Percentiles rank a stretch among this genome's conserved stretches.
Evolutionary conservation across 2,888 invertebrate genomes (phyloP).

Genomic region (Idaea straminata): DNA sequence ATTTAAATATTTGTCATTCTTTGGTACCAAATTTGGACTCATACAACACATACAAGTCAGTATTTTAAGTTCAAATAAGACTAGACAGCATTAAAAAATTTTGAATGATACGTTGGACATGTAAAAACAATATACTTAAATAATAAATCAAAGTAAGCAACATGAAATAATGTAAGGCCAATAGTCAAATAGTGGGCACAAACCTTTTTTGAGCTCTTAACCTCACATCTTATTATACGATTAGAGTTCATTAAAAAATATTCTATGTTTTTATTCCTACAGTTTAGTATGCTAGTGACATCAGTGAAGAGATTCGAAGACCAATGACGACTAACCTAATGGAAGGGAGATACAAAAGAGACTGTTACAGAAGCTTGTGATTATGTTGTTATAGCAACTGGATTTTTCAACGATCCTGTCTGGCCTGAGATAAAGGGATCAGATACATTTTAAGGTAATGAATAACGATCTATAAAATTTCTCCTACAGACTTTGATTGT

Average conservation of each 20-base stretch:
- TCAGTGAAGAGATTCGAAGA: constrained; percentile 55
- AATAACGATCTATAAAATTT: not conserved
- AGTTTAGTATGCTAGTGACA: constrained; percentile 73
- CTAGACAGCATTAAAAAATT: not conserved
- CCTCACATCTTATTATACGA: too few relatives aligned
- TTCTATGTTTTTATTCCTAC: constrained; percentile 4
- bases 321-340: constrained; percentile 74
- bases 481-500: too few relatives aligned
- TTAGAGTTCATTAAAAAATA: not conserved
- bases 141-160: too few relatives aligned
- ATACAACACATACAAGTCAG: constrained; percentile 82
- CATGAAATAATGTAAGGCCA: too few relatives aligned
- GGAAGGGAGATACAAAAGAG: constrained; percentile 60
- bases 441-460: constrained; percentile 58
- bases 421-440: constrained; percentile 54
- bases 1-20: constrained; percentile 83
- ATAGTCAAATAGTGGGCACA: too few relatives aligned
- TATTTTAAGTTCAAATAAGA: constrained; percentile 16
- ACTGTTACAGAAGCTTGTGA: constrained; percentile 76
- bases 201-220: too few relatives aligned
- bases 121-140: not conserved
- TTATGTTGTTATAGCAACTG: constrained; percentile 84
- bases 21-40: constrained; percentile 83
- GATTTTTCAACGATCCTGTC: constrained; percentile 68
- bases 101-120: not conserved